Base-by-base conservation (phyloP, 2,113 vertebrate genomes). In the Clupea harengus region DNA sequence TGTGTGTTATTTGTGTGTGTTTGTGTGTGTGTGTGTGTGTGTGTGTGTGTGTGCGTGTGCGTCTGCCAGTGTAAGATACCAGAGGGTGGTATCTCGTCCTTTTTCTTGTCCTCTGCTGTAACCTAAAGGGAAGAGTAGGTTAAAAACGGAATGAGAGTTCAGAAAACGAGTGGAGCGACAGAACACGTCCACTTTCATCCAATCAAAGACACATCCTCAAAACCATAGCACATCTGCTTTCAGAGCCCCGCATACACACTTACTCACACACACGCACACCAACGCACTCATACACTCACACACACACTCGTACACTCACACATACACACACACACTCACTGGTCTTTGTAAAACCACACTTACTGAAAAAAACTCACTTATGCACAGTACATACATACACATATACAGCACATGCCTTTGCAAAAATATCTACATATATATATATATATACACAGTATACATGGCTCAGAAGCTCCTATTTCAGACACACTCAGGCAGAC, bases 61-160 rank as follows among this genome's bases (percentile, higher is more conserved):
- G 60, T 64, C 22, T 89, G 84, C 11, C 72, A 72, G 28, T 72
- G 64, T 84, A 82, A 87, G 91, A 89, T 92, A 96, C 94, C 94
- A 84, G 28, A 84, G 75, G 90, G 85, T 46, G 45, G 81, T 80
- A 87, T 90, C 28, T 85, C 78, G 85, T 92, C 93, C 90, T 93
- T 93, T 88, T 86, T 91, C 83, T 85, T 88, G 91, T 94, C 92
- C 92, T 94, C 92, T 93, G 92, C 88, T 87, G 88, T 89, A 90
- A 93, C 94, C 95, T 96, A 89, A 82, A 88, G 92, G 90, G 90
- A 91, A 17, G 81, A 22, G n/a, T 45, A 81, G 85, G 28, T 50
- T 54, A 57, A 64, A 78, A 25, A 44, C 46, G 81, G 87, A 81
- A 9, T 45, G 45, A 60, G 50, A 78, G 83, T 78, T 67, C 45